A percentile compares a stretch with the other conserved stretches of the same genome.
These are phyloP conservation scores for Myopa testacea DNA, from an alignment of 2,888 invertebrate species.

Conservation along the genomic window DNA sequence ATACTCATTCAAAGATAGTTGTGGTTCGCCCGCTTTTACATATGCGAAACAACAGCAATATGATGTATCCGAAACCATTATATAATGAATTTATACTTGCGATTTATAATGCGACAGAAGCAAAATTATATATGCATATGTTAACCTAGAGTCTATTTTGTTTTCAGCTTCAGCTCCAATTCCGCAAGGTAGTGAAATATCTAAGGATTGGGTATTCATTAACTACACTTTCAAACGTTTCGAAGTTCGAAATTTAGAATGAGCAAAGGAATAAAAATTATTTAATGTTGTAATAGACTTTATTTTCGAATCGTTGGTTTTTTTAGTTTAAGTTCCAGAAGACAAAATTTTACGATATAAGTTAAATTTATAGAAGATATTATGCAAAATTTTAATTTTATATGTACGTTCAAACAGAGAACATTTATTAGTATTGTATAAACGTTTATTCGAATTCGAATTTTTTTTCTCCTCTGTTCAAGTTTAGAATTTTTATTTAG, in stretches of 20 bases:
- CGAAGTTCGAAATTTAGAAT: conserved; percentile 75
- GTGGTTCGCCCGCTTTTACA: no score
- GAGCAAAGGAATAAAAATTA: conserved; percentile 36
- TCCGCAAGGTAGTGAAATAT: conserved; percentile 90
- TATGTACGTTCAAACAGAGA: conserved; percentile 34
- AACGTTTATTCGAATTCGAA: background rate
- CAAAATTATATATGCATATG: no score
- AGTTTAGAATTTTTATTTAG: conserved; percentile 20
- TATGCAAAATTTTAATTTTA: conserved; percentile 30
- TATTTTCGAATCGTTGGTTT: conserved; percentile 33
- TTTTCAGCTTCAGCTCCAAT: conserved; percentile 85
- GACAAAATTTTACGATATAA: conserved; percentile 21
- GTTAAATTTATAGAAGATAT: conserved; percentile 30
- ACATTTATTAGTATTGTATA: conserved; percentile 7
- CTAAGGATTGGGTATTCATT: conserved; percentile 99
- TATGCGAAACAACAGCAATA: no score
- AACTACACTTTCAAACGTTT: conserved; percentile 99
- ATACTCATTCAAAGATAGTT: no score
- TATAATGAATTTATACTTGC: no score
- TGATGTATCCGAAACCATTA: no score
- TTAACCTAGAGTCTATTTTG: background rate
- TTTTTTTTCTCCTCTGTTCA: conserved; percentile 7
- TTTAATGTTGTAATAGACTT: conserved; percentile 24
- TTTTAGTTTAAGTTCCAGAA: conserved; percentile 31
- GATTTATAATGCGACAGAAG: no score